Evolutionary conservation across 2,113 vertebrate genomes (phyloP).

Genomic region (Conger conger): DNA sequence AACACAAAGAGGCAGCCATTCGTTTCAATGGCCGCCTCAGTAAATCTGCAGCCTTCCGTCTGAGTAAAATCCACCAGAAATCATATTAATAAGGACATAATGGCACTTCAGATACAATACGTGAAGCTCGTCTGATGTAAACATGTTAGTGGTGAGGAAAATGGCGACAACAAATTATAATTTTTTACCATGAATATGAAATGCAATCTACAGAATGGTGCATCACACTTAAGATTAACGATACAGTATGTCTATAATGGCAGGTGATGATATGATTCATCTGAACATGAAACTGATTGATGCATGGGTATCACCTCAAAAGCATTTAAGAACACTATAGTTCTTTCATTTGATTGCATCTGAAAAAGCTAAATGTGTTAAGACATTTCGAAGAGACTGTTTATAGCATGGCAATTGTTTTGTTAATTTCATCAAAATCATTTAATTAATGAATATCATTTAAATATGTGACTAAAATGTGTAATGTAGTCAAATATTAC

Average conservation of each 20-base stretch:
- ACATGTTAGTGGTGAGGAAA: constrained; percentile 14
- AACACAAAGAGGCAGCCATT: constrained; percentile 44
- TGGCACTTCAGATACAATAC: constrained; percentile 28
- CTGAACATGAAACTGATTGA: background rate
- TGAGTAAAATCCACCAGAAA: constrained; percentile 38
- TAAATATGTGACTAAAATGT: too few relatives aligned
- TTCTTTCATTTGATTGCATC: background rate
- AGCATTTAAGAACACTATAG: background rate
- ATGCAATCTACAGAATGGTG: background rate
- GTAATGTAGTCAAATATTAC: background rate
- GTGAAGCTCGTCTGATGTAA: constrained; percentile 13
- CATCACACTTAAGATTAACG: background rate
- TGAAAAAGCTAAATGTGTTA: too few relatives aligned
- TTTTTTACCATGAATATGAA: background rate
- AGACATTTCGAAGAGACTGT: too few relatives aligned
- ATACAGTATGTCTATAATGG: background rate
- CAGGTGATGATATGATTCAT: background rate
- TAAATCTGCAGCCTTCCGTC: constrained; percentile 45
- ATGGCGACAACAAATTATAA: background rate
- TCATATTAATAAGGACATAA: constrained; percentile 32
- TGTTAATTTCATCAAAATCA: too few relatives aligned
- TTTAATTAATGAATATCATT: too few relatives aligned
- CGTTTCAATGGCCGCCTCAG: constrained; percentile 23
- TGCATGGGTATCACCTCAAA: background rate
- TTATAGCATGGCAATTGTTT: too few relatives aligned